A percentile compares a stretch with the other conserved stretches of the same genome.
phyloP scores from a whole-genome alignment of 2,888 invertebrate genomes.

The Onchidella celtica region DNA sequence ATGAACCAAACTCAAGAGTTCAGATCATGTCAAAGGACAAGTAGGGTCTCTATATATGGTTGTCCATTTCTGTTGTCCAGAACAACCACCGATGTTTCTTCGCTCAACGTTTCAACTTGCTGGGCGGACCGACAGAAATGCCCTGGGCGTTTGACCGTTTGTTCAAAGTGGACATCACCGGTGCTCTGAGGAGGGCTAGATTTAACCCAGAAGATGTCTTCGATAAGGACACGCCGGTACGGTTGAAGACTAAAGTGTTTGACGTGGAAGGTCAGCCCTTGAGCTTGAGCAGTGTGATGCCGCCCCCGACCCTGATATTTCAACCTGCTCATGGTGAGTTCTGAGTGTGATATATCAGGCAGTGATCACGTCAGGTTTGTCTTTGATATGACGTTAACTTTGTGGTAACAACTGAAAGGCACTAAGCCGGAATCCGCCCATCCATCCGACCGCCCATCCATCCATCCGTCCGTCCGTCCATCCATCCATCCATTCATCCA shows the following conservation, averaged over 20 bases:
- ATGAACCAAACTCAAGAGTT: too few relatives aligned
- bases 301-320: slow-evolving; percentile 53
- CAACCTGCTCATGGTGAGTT: slow-evolving; percentile 50
- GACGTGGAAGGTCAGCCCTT: slow-evolving; percentile 51
- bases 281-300: slow-evolving; percentile 9
- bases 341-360: neutral
- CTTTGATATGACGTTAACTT: too few relatives aligned
- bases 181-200: slow-evolving; percentile 39
- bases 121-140: slow-evolving; percentile 58
- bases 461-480: too few relatives aligned
- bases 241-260: slow-evolving; percentile 46
- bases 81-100: neutral
- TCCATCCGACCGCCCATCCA: too few relatives aligned
- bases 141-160: slow-evolving; percentile 57
- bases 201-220: slow-evolving; percentile 54
- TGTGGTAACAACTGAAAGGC: too few relatives aligned
- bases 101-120: slow-evolving; percentile 50
- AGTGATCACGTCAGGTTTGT: too few relatives aligned
- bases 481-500: too few relatives aligned
- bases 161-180: slow-evolving; percentile 55
- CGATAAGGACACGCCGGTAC: slow-evolving; percentile 45
- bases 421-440: too few relatives aligned
- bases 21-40: too few relatives aligned
- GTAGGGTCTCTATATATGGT: too few relatives aligned
- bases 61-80: neutral